These are phyloP conservation scores for Teleogryllus oceanicus DNA, from an alignment of 2,888 invertebrate species.

Conservation along the genomic window DNA sequence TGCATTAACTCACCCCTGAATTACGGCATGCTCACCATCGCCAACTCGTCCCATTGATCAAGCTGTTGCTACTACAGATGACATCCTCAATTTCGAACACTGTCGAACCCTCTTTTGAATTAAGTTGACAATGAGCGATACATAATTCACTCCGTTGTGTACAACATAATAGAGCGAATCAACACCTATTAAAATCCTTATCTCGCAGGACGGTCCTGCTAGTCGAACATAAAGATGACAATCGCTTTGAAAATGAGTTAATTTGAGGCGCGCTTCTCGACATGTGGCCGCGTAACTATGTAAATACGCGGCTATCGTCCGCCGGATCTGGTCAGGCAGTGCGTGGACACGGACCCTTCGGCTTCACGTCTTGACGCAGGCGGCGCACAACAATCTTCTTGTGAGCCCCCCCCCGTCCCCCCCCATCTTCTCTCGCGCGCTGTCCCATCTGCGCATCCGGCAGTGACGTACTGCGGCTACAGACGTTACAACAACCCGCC, in stretches of 20 bases:
- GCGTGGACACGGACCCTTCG: not conserved
- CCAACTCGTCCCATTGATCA: too few species aligned
- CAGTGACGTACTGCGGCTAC: too few species aligned
- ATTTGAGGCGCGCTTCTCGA: not conserved
- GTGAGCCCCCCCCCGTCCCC: too few species aligned
- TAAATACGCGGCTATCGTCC: not conserved
- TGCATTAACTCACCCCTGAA: too few species aligned
- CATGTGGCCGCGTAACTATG: not conserved
- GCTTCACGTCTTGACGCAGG: not conserved
- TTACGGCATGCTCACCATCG: too few species aligned
- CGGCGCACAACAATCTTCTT: too few species aligned
- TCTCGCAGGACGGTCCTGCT: not conserved
- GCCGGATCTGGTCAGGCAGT: not conserved
- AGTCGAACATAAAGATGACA: not conserved
- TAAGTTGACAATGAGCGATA: not conserved
- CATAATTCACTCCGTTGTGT: conserved; percentile 11
- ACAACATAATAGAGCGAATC: not conserved
- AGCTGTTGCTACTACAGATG: too few species aligned
- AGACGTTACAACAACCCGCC: too few species aligned
- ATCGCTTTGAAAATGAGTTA: conserved; percentile 18
- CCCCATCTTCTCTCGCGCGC: too few species aligned
- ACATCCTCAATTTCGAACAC: not conserved
- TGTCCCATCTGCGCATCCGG: too few species aligned
- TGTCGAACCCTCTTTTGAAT: not conserved
- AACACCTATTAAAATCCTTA: not conserved